Base-by-base conservation (phyloP, 1,140 invertebrate genomes). In the Solen grandis region DNA sequence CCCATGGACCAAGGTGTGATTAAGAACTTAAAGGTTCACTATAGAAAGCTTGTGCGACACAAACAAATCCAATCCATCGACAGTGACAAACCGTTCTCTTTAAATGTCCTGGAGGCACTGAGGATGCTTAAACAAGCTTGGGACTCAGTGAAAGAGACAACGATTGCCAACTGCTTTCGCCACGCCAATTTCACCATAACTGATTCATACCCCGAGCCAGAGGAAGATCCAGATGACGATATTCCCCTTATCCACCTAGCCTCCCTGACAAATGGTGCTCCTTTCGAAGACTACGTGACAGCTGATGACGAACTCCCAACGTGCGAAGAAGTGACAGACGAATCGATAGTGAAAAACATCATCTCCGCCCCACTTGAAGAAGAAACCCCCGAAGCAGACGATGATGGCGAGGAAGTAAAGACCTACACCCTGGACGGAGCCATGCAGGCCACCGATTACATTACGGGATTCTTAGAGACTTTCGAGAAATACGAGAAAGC, bases 1-100 rank as follows among this genome's bases (percentile, higher is more conserved):
- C 84, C 86, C 8, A 60, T 72, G 52, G 84, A 85, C 70, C 63
- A 70, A 29, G 73, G 73, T 5, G 55, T 84, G 0, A 85, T 84
- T 25, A 29, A 69, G 25, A 69, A 62, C 27, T 41, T 83, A 1
- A 85, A 84, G 57, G 10, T 50, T 0, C 65, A 77, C 19, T 83
- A 83, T 22, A 25, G 82, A 55, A 66, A 80, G 27, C 31, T 31
- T 1, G 22, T 81, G 0, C 25, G 68, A 1, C 31, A 41, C 16
- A 31, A 22, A 0, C 0, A 62, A 14, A 22, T 76, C 2, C 38
- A 19, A 25, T 35, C 52, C 33, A 41, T 82, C n/a, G 80, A 82
- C 13, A 68, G 57, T 16, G 70, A 62, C 4, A 16, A 22, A 4
- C 59, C 73, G n/a, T 27, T 57, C 16, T 16, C 35, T 13, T 22